Conservation (phyloP, 2,797 vertebrate genomes). For the Serranus cabrilla region DNA sequence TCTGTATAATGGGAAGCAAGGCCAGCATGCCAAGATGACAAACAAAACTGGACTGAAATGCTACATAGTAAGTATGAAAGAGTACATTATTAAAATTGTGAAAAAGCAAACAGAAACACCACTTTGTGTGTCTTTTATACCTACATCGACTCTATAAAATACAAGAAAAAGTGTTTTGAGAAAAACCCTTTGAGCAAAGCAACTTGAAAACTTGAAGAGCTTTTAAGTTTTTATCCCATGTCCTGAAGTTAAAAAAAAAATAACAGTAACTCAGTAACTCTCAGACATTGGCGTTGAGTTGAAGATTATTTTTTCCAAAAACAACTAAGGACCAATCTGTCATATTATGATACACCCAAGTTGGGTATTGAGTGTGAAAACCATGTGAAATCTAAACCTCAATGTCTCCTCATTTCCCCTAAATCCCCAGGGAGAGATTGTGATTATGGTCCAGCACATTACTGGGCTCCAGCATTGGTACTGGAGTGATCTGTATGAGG, state of each 20-base stretch:
- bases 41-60: constrained; percentile 13
- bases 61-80: neutral
- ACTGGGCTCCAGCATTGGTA: constrained; percentile 42
- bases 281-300: constrained; percentile 36
- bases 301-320: constrained; percentile 59
- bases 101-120: constrained; percentile 1
- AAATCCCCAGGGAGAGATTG: constrained; percentile 43
- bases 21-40: constrained; percentile 16
- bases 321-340: constrained; percentile 49
- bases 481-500: constrained; percentile 32
- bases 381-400: constrained; percentile 55
- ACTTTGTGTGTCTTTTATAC: neutral
- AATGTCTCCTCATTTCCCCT: constrained; percentile 51
- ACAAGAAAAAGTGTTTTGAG: too few species aligned
- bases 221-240: constrained; percentile 42
- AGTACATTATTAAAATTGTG: neutral
- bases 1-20: constrained; percentile 8
- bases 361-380: constrained; percentile 57
- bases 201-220: constrained; percentile 30
- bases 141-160: too few species aligned
- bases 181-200: constrained; percentile 19
- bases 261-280: constrained; percentile 27
- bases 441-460: constrained; percentile 60
- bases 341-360: constrained; percentile 46
- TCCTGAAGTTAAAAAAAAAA: constrained; percentile 50